phyloP scores from a whole-genome alignment of 2,888 invertebrate genomes.

The Coenonympha arcania region DNA sequence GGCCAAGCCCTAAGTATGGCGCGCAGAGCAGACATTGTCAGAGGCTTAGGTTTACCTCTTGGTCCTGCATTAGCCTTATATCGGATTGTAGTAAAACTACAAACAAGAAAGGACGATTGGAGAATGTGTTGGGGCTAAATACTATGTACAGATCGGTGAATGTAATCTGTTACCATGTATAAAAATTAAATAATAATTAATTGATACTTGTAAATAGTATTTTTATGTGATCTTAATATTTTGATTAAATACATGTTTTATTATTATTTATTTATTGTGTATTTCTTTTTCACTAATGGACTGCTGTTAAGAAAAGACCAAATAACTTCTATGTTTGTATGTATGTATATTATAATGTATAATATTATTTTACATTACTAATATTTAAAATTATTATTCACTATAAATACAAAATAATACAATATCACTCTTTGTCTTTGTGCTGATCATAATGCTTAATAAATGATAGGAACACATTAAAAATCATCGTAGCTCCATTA shows the following conservation, averaged over 20 bases:
- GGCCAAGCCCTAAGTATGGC: slow-evolving; percentile 89
- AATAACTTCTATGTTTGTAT: too few relatives aligned
- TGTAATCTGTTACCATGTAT: background rate
- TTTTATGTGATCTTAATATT: slow-evolving; percentile 5
- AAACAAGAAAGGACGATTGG: slow-evolving; percentile 83
- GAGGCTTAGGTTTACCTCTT: slow-evolving; percentile 84
- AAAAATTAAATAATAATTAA: too few relatives aligned
- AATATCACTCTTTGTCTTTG: slow-evolving; percentile 30
- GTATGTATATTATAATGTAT: background rate
- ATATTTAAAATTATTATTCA: background rate
- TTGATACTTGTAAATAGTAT: background rate
- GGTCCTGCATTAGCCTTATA: slow-evolving; percentile 92
- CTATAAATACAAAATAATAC: background rate
- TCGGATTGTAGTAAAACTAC: slow-evolving; percentile 85
- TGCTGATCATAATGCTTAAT: slow-evolving; percentile 81
- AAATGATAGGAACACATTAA: slow-evolving; percentile 91
- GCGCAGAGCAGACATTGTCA: slow-evolving; percentile 87
- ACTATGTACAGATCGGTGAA: too few relatives aligned
- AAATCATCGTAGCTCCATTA: slow-evolving; percentile 86
- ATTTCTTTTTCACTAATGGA: too few relatives aligned
- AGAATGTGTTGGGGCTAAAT: slow-evolving; percentile 80
- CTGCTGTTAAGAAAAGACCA: background rate
- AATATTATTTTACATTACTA: background rate
- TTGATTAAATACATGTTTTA: slow-evolving; percentile 13
- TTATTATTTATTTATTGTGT: slow-evolving; percentile 10